phyloP scores from a whole-genome alignment of 2,113 vertebrate genomes.

The Takifugu flavidus region DNA sequence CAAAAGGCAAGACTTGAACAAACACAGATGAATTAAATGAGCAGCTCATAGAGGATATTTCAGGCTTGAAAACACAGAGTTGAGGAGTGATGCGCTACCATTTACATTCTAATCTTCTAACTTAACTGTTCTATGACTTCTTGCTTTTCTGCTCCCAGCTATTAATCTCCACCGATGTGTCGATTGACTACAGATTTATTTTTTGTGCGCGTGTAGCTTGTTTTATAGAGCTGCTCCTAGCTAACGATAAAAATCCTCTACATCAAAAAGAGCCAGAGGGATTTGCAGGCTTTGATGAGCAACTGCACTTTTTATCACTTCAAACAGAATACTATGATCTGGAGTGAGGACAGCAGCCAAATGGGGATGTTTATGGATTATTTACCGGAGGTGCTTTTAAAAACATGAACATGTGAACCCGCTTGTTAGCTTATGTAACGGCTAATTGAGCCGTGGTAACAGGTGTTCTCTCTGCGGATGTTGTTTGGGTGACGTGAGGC shows the following conservation, averaged over 20 bases:
- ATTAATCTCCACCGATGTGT: background rate
- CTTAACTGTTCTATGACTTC: background rate
- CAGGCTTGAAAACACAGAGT: background rate
- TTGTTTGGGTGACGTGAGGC: background rate
- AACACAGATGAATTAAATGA: background rate
- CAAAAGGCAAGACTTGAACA: background rate
- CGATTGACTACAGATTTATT: background rate
- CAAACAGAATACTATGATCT: slow-evolving; percentile 55
- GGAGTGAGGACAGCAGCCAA: slow-evolving; percentile 35
- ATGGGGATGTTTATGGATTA: slow-evolving; percentile 45
- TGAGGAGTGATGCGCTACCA: background rate
- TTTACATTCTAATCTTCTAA: background rate
- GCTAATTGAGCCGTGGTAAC: slow-evolving; percentile 1
- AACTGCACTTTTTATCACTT: slow-evolving; percentile 49
- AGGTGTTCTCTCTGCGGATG: background rate
- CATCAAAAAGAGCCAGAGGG: slow-evolving; percentile 38
- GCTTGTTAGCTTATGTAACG: slow-evolving; percentile 12
- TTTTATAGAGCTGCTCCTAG: background rate
- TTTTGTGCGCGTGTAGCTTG: background rate
- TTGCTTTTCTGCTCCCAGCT: too few relatives aligned
- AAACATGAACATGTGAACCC: slow-evolving; percentile 34
- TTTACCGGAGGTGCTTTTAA: slow-evolving; percentile 38
- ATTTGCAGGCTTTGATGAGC: slow-evolving; percentile 45
- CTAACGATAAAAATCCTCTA: background rate
- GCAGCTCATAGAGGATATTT: background rate